These are phyloP conservation scores for Protosalanx chinensis DNA, from an alignment of 2,797 vertebrate species.

Conservation along the genomic window DNA sequence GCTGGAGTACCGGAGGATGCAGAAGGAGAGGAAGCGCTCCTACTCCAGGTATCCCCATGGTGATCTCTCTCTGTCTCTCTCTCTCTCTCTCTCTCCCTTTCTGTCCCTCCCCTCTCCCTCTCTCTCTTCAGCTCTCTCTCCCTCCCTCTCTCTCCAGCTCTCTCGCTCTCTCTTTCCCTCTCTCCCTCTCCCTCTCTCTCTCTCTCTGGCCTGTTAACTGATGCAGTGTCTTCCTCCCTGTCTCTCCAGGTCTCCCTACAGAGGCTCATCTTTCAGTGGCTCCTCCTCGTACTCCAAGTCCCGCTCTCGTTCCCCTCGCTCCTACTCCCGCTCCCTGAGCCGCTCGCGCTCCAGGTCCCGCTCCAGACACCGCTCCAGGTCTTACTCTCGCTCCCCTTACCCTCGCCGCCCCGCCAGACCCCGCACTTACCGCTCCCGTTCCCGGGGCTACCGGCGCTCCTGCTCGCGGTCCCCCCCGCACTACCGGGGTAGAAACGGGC, in stretches of 20 bases:
- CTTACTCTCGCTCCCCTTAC: conserved; percentile 81
- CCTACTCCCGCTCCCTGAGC: conserved; percentile 82
- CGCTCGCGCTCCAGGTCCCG: conserved; percentile 86
- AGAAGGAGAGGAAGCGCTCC: conserved; percentile 86
- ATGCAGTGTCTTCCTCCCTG: conserved; percentile 50
- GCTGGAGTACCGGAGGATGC: conserved; percentile 91
- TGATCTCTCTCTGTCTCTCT: background rate
- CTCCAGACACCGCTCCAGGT: conserved; percentile 80
- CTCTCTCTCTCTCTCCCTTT: background rate
- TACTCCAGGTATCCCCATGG: conserved; percentile 82
- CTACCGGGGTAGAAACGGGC: conserved; percentile 46
- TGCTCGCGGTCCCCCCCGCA: conserved; percentile 84
- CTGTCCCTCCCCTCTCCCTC: background rate
- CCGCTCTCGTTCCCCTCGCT: conserved; percentile 79
- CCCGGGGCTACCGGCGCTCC: conserved; percentile 86
- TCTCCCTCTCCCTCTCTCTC: background rate
- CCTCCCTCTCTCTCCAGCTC: too few species aligned
- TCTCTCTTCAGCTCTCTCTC: background rate
- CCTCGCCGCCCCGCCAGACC: conserved; percentile 73
- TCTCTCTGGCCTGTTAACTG: background rate
- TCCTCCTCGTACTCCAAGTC: conserved; percentile 88
- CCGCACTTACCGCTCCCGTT: conserved; percentile 79
- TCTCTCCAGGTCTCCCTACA: conserved; percentile 86
- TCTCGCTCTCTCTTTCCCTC: background rate
- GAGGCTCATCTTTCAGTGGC: conserved; percentile 81